phyloP scores from a whole-genome alignment of 1,140 invertebrate genomes.

The Frieseomelitta varia region DNA sequence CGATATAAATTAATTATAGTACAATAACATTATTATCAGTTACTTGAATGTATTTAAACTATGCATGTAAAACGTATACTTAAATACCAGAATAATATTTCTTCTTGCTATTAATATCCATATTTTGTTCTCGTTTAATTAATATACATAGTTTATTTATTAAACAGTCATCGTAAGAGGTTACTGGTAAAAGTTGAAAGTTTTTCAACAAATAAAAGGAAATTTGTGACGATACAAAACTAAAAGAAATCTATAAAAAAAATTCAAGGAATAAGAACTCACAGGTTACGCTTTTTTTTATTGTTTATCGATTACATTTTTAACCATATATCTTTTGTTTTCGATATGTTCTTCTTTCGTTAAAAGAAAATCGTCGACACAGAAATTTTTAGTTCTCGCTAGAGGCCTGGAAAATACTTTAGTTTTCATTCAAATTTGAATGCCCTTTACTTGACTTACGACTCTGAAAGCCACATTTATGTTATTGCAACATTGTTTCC shows the following conservation, averaged over 20 bases:
- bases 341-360: conserved; percentile 37
- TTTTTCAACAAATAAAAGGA: conserved; percentile 23
- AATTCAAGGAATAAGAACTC: conserved; percentile 45
- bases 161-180: neutral
- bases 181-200: neutral
- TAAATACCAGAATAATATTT: conserved; percentile 24
- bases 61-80: neutral
- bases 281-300: conserved; percentile 51
- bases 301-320: conserved; percentile 52
- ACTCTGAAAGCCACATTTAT: neutral
- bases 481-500: neutral
- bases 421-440: too few relatives aligned
- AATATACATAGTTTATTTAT: conserved; percentile 3
- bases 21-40: neutral
- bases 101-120: conserved; percentile 25
- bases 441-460: neutral
- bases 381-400: neutral
- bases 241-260: conserved; percentile 55
- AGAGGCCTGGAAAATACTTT: neutral
- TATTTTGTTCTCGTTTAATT: neutral
- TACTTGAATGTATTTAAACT: neutral
- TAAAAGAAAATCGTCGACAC: conserved; percentile 26
- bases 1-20: too few relatives aligned
- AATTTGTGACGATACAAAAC: conserved; percentile 29
- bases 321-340: conserved; percentile 41